These are phyloP conservation scores for Synergus gifuensis DNA, from an alignment of 2,888 invertebrate genomes.

Conservation along the genomic window DNA sequence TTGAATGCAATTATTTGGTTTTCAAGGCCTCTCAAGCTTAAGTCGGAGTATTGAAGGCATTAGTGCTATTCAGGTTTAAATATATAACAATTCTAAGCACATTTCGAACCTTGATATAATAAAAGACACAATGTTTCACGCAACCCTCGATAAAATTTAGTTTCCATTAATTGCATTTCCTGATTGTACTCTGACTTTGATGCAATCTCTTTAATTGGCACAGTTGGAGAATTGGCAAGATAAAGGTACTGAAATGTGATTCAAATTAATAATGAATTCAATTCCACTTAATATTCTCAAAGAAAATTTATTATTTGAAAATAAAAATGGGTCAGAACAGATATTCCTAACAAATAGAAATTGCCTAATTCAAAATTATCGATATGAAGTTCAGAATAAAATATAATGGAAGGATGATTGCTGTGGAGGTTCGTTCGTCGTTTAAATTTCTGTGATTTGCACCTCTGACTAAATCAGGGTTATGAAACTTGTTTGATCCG, in stretches of 20 bases:
- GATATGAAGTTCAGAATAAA: not conserved
- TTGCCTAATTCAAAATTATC: too few relatives aligned
- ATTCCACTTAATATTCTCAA: not conserved
- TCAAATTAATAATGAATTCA: conserved; percentile 31
- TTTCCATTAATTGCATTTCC: conserved; percentile 10
- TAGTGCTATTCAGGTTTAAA: too few relatives aligned
- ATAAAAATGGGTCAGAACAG: not conserved
- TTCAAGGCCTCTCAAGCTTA: too few relatives aligned
- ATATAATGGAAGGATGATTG: not conserved
- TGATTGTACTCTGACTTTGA: conserved; percentile 18
- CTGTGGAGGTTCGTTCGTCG: not conserved
- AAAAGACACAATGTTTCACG: not conserved
- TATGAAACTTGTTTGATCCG: not conserved
- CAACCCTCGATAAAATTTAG: not conserved
- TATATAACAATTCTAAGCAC: not conserved
- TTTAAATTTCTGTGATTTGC: not conserved
- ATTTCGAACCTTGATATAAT: not conserved
- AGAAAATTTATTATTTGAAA: not conserved
- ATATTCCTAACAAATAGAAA: not conserved
- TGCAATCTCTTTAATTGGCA: conserved; percentile 20
- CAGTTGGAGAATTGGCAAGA: not conserved
- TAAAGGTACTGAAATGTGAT: not conserved
- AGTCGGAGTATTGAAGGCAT: too few relatives aligned
- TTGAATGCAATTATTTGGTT: too few relatives aligned
- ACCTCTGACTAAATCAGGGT: conserved; percentile 1